Evolutionary conservation across 35 echinoderm and acorn worm species (phyloP).

Genomic region (Apostichopus californicus): DNA sequence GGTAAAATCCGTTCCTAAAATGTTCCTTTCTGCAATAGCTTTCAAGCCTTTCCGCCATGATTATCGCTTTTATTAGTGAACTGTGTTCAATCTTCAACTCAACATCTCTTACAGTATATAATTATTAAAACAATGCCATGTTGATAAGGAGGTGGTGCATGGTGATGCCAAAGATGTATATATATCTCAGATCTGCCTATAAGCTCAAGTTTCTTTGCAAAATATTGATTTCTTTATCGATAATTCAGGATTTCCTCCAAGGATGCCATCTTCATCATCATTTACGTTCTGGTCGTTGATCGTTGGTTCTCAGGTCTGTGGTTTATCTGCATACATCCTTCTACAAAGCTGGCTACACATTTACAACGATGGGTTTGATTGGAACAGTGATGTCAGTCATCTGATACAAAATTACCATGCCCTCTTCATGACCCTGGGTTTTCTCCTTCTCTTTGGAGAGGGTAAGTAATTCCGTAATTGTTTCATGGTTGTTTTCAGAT

Average conservation of each 20-base stretch:
- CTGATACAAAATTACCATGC: constrained; percentile 47
- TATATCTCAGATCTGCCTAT: too few relatives aligned
- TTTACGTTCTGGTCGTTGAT: constrained; percentile 33
- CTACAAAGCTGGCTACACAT: constrained; percentile 38
- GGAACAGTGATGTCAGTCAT: constrained; percentile 14
- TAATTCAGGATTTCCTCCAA: not conserved
- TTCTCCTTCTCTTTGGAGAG: constrained; percentile 47
- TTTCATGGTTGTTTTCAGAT: not conserved
- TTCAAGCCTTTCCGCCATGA: too few relatives aligned
- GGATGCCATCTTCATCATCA: not conserved
- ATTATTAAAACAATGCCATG: too few relatives aligned
- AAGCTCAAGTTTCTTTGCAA: not conserved
- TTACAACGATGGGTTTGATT: constrained; percentile 33
- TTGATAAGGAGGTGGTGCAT: too few relatives aligned
- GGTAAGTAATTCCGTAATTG: not conserved
- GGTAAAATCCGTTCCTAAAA: too few relatives aligned
- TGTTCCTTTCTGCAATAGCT: too few relatives aligned
- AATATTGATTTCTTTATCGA: not conserved
- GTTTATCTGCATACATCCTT: not conserved
- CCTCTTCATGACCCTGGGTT: constrained; percentile 37
- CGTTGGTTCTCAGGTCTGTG: not conserved
- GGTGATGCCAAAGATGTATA: too few relatives aligned
- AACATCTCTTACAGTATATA: too few relatives aligned
- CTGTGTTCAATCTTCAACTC: too few relatives aligned
- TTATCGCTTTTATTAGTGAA: too few relatives aligned